Evolutionary conservation across 2,113 vertebrate species (phyloP).

Genomic region (Pitta sordida): DNA sequence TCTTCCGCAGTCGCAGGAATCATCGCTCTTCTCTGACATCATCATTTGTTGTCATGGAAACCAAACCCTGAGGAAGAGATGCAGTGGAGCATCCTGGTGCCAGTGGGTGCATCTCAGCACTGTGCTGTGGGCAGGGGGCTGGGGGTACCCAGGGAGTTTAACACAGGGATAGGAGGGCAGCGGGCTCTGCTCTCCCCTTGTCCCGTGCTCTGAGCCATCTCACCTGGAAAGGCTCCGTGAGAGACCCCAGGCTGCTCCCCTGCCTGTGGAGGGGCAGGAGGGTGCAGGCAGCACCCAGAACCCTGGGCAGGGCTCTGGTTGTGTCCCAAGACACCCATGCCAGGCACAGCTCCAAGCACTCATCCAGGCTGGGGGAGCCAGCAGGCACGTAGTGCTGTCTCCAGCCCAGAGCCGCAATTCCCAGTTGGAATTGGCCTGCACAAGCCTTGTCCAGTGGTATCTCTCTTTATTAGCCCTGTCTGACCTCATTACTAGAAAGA

Average conservation of each 20-base stretch:
- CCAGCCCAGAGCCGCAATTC: not conserved
- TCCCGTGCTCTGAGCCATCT: not conserved
- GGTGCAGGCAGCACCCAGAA: not conserved
- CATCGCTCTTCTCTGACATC: slow-evolving; percentile 51
- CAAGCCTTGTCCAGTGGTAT: slow-evolving; percentile 7
- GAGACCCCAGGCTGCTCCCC: not conserved
- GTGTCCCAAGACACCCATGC: fast-evolving
- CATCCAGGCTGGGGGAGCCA: not conserved
- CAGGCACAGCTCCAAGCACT: not conserved
- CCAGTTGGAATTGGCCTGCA: slow-evolving; percentile 1
- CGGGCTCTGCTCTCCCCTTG: not conserved
- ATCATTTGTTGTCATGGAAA: slow-evolving; percentile 48
- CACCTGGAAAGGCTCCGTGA: fast-evolving
- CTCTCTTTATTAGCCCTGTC: slow-evolving; percentile 67
- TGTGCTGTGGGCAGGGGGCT: not conserved
- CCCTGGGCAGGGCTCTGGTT: fast-evolving
- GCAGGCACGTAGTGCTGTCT: fast-evolving
- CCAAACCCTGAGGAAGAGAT: not conserved
- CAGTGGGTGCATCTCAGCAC: not conserved
- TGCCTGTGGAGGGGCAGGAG: not conserved
- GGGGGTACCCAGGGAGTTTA: not conserved
- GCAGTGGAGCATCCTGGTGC: not conserved
- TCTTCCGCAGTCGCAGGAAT: not conserved
- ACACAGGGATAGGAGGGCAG: not conserved
- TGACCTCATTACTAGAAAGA: slow-evolving; percentile 60